Conservation (phyloP, 1,140 invertebrate genomes). For the Drusus annulatus region DNA sequence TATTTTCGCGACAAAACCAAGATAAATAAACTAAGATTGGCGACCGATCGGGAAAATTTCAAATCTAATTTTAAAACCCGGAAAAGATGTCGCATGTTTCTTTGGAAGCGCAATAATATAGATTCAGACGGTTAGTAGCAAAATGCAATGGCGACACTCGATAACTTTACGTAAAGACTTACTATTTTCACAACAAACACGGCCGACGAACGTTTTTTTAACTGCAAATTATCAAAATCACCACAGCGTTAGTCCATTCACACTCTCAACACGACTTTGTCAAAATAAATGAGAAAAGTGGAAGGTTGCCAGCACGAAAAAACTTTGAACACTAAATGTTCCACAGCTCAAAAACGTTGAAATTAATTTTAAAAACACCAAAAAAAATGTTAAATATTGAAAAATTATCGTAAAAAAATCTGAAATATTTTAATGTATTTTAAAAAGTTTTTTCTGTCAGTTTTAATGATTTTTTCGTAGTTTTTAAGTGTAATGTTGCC, state of each 20-base stretch:
- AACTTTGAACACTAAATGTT: background rate
- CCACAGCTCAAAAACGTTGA: slow-evolving; percentile 7
- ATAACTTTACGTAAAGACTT: slow-evolving; percentile 25
- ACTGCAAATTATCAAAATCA: slow-evolving; percentile 15
- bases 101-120: background rate
- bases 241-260: slow-evolving; percentile 17
- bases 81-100: slow-evolving; percentile 31
- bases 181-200: slow-evolving; percentile 35
- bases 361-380: background rate
- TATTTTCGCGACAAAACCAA: slow-evolving; percentile 14
- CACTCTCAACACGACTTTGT: slow-evolving; percentile 33
- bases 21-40: background rate
- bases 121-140: slow-evolving; percentile 27
- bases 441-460: background rate
- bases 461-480: background rate
- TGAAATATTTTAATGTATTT: background rate
- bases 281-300: slow-evolving; percentile 44
- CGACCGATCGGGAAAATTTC: slow-evolving; percentile 21
- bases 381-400: background rate
- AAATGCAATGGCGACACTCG: slow-evolving; percentile 21
- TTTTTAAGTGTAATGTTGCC: slow-evolving; percentile 17
- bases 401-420: background rate
- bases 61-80: slow-evolving; percentile 38
- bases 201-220: slow-evolving; percentile 14
- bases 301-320: slow-evolving; percentile 25